Base-by-base conservation (phyloP, 2,888 invertebrate genomes). In the Aelia acuminata region DNA sequence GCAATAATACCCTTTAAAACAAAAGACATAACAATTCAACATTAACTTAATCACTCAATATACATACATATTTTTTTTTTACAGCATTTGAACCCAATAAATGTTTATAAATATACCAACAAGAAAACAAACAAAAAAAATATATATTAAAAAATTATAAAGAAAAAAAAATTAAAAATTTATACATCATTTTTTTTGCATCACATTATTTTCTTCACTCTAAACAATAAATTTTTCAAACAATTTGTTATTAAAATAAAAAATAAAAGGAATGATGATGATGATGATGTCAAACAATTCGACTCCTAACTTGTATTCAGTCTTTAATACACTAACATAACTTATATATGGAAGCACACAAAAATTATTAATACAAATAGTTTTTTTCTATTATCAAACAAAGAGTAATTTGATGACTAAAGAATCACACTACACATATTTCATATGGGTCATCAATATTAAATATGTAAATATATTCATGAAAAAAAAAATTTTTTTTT, bases 271-370 rank as follows among this genome's bases (percentile, higher is more conserved):
- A 85, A 85, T 85, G 85, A 53, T 53, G 53, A 53, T 53, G 31
- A 31, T 48, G 11, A 10, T 47, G 11, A 7, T 11, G 47, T 47
- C 26, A 63, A 85, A n/a, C n/a, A 43, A 43, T 57, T 50, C 53
- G 39, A 85, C 39, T 35, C 57, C 85, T 85, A 85, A 85, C n/a
- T 43, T 53, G 26, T 53, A 53, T 85, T 85, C 85, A 85, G 85
- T 85, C 85, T 85, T 85, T 49, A 53, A 53, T 85, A 53, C 53
- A 85, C 49, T 50, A 85, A 85, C 35, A 50, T 85, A 85, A 85
- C 35, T 35, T 57, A 26, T 85, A 31, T 85, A 85, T 53, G 85
- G 85, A 85, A 85, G 85, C 85, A 85, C 85, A 85, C 85, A 84
- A 47, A 50, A 84, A 31, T 70, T 47, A 43, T 39, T 43, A 80